Base-by-base conservation (phyloP, 37 sponge, comb jelly and placozoan species). In the Halisarca cf. caerulea region DNA sequence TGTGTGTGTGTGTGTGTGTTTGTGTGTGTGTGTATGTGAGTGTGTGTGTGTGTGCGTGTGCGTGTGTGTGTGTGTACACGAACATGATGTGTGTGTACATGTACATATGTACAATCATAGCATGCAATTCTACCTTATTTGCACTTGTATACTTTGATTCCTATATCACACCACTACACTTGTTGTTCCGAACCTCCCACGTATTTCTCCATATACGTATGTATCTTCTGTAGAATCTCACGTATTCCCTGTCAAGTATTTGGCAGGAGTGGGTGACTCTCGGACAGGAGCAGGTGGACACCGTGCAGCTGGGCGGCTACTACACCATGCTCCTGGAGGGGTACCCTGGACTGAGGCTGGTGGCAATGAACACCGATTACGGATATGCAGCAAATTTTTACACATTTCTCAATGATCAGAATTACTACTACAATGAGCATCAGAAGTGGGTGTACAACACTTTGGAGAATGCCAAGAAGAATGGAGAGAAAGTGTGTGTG, bases 311-410 rank as follows among this genome's bases (percentile, higher is more conserved):
- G 3, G 94, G 94, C 3, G 94, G 88, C 32, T 93, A 90, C 86
- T 93, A 93, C 83, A 90, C 84, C 47, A 55, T 72, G 39, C 36
- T 83, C 36, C 34, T 93, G 30, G 45, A 78, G 43, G 59, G 77
- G 45, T 74, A 25, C 43, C 82, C 87, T 24, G 69, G 69, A 32
- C 90, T 93, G 14, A 47, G 90, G 17, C 54, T 93, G 20, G 37
- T 93, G 18, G 82, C 94, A 21, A 74, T 90, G 55, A 93, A 93
- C 84, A 82, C 94, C 1, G 86, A 93, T 39, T 93, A 89, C 80
- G 94, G 92, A 9, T 92, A 89, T 42, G 15, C 39, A 24, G 25
- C 53, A 37, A 93, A 93, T 68, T 89, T 93, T 70, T 93, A 87
- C 60, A 60, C 94, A 0, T 66, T 87, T 2, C 83, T 93, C 68